Conservation (phyloP, 2,797 vertebrate genomes). For the Mustela erminea region DNA sequence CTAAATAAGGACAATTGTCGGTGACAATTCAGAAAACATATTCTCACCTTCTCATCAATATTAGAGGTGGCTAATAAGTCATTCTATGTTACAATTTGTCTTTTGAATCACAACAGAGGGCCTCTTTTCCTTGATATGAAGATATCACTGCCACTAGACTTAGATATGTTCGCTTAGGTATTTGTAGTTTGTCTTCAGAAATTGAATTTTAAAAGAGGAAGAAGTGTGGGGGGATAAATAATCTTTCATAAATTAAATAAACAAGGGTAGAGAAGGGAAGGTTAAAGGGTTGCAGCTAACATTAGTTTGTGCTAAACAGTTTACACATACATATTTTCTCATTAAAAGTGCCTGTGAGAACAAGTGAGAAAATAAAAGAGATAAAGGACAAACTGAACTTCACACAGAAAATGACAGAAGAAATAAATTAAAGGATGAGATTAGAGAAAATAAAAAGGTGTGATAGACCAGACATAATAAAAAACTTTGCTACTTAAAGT, state of each 20-base stretch:
- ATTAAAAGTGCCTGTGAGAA: neutral
- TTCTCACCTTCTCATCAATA: neutral
- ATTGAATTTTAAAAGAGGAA: slow-evolving; percentile 5
- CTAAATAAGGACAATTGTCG: neutral
- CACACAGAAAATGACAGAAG: neutral
- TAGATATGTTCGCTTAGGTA: neutral
- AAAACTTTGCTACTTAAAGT: neutral
- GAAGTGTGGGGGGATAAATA: neutral
- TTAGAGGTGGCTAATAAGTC: neutral
- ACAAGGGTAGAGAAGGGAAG: neutral
- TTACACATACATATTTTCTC: neutral
- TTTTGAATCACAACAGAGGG: neutral
- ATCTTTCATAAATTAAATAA: neutral
- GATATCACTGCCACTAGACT: neutral
- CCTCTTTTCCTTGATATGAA: neutral
- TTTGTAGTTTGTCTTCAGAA: neutral
- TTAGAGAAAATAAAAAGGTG: neutral
- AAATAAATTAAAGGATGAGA: neutral
- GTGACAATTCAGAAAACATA: slow-evolving; percentile 25
- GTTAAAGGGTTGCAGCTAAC: neutral
- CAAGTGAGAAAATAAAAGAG: neutral
- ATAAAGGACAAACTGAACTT: neutral
- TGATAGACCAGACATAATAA: neutral
- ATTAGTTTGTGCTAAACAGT: neutral
- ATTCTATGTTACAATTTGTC: neutral